A percentile compares a stretch with the other conserved stretches of the same genome.
Evolutionary conservation across 2,797 vertebrate genomes (phyloP).

Genomic region (Enteromius trimaculatus): DNA sequence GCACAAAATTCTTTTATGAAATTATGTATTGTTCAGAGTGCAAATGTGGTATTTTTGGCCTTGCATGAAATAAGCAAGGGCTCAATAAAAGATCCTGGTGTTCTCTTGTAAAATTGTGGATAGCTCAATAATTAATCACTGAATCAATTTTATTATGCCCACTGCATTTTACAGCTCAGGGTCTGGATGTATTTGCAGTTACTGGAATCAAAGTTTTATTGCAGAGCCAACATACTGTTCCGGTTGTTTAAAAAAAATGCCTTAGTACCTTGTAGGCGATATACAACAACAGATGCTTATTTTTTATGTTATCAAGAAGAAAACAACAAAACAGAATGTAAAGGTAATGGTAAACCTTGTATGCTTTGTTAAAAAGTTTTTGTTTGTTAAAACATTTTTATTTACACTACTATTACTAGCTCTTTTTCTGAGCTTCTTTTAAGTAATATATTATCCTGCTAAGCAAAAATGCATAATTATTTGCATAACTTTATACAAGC

Average conservation of each 20-base stretch:
- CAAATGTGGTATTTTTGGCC: constrained; percentile 63
- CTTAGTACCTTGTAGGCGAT: constrained; percentile 36
- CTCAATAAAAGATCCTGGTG: constrained; percentile 66
- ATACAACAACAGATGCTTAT: constrained; percentile 43
- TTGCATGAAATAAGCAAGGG: constrained; percentile 65
- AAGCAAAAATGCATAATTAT: background rate
- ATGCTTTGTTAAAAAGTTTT: background rate
- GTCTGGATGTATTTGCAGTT: constrained; percentile 61
- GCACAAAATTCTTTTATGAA: constrained; percentile 57
- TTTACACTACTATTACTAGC: background rate
- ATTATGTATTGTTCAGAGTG: constrained; percentile 62
- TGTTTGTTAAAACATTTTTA: background rate
- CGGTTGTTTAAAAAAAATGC: constrained; percentile 43
- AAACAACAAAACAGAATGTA: constrained; percentile 37
- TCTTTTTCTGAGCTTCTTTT: background rate
- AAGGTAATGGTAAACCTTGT: background rate
- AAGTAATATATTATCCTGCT: background rate
- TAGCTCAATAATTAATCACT: constrained; percentile 72
- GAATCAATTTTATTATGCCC: constrained; percentile 70
- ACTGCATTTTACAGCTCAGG: constrained; percentile 67
- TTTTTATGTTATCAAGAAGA: constrained; percentile 19
- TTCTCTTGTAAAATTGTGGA: constrained; percentile 69
- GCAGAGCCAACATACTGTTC: constrained; percentile 51
- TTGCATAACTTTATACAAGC: background rate
- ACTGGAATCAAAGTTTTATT: constrained; percentile 55